phyloP scores from a whole-genome alignment of 2,888 invertebrate genomes.

The Bruchidius siliquastri region DNA sequence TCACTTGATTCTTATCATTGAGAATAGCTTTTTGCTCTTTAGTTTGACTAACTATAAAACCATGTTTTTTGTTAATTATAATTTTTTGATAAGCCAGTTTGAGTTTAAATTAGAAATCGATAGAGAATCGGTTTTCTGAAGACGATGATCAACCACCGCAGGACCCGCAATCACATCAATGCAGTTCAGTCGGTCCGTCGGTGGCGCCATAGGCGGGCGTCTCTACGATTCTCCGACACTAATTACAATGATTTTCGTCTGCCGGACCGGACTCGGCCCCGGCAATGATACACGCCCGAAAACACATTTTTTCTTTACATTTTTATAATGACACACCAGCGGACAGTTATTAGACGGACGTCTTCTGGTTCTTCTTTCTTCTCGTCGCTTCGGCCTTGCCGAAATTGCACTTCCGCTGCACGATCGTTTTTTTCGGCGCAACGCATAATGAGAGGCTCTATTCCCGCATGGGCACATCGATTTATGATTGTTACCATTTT shows the following conservation, averaged over 20 bases:
- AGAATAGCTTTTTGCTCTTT: no score
- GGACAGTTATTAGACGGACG: conserved; percentile 25
- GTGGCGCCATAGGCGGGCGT: neutral
- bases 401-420: conserved; percentile 20
- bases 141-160: neutral
- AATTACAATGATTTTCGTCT: neutral
- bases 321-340: neutral
- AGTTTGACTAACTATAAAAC: no score
- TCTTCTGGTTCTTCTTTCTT: conserved; percentile 12
- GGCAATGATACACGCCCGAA: neutral
- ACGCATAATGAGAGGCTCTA: neutral
- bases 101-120: no score
- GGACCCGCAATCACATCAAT: neutral
- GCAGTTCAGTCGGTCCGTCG: neutral
- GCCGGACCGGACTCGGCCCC: neutral
- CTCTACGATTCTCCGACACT: neutral
- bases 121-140: no score
- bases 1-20: no score
- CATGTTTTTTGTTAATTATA: no score
- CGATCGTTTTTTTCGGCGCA: conserved; percentile 13
- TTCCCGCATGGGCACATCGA: neutral
- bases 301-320: neutral
- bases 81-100: no score
- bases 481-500: neutral
- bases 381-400: no score